Conservation (phyloP, 2,888 invertebrate genomes). For the Rambutsinella grinnellia region DNA sequence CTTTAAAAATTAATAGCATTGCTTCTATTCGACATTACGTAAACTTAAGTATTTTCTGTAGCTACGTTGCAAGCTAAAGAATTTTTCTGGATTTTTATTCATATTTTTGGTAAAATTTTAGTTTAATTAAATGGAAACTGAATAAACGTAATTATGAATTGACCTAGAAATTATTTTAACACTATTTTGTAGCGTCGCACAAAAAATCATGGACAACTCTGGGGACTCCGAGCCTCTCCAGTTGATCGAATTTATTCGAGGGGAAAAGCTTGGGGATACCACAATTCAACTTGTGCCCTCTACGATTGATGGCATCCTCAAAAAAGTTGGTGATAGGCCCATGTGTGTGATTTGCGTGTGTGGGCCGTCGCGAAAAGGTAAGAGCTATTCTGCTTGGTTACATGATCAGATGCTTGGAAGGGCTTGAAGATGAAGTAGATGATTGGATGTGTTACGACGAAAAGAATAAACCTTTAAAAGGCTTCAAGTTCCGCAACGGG, state of each 20-base stretch:
- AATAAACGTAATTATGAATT: too few species aligned
- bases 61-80: too few species aligned
- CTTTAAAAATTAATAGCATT: too few species aligned
- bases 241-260: conserved; percentile 15
- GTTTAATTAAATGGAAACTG: too few species aligned
- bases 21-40: too few species aligned
- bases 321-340: conserved; percentile 5
- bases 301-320: neutral
- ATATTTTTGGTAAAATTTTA: too few species aligned
- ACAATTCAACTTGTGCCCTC: neutral
- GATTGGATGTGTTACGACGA: conserved; percentile 31
- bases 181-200: too few species aligned
- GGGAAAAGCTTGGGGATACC: neutral
- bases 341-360: conserved; percentile 23
- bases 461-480: conserved; percentile 17
- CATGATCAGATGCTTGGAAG: conserved; percentile 29
- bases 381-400: conserved; percentile 30
- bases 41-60: too few species aligned
- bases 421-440: neutral
- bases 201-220: too few species aligned
- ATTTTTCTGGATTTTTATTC: too few species aligned
- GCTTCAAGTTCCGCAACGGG: conserved; percentile 32
- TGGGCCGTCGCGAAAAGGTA: conserved; percentile 37
- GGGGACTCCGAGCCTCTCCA: conserved; percentile 31
- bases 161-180: too few species aligned